Evolutionary conservation across 2,888 invertebrate genomes (phyloP).

Genomic region (Callimorpha dominula): DNA sequence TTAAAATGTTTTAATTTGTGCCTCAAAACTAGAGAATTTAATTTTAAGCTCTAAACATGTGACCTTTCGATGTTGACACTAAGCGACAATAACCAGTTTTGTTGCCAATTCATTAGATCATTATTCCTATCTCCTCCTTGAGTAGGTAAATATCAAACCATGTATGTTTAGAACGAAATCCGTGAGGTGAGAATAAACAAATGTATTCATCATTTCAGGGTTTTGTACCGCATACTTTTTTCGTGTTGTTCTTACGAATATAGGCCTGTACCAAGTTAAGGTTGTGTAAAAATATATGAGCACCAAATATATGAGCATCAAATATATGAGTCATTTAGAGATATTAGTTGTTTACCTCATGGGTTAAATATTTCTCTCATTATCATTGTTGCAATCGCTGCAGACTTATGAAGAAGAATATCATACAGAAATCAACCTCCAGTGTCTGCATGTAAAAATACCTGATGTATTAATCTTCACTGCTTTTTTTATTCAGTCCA

Average conservation of each 20-base stretch:
- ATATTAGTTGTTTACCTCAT: neutral
- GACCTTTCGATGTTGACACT: conserved; percentile 6
- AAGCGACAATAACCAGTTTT: conserved; percentile 5
- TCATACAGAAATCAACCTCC: neutral
- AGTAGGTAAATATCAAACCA: neutral
- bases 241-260: neutral
- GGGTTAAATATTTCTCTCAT: neutral
- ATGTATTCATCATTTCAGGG: neutral
- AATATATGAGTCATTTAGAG: no score
- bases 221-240: neutral
- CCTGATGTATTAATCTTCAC: neutral
- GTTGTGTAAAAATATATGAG: neutral
- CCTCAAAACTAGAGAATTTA: neutral
- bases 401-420: neutral
- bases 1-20: neutral
- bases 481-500: neutral
- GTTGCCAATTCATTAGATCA: neutral
- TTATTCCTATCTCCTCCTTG: neutral
- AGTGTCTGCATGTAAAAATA: neutral
- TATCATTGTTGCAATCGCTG: no score
- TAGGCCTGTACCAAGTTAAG: neutral
- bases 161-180: neutral
- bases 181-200: neutral
- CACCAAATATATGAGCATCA: no score
- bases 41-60: neutral